Base-by-base conservation (phyloP, 2,797 vertebrate genomes). In the Bradypus variegatus region DNA sequence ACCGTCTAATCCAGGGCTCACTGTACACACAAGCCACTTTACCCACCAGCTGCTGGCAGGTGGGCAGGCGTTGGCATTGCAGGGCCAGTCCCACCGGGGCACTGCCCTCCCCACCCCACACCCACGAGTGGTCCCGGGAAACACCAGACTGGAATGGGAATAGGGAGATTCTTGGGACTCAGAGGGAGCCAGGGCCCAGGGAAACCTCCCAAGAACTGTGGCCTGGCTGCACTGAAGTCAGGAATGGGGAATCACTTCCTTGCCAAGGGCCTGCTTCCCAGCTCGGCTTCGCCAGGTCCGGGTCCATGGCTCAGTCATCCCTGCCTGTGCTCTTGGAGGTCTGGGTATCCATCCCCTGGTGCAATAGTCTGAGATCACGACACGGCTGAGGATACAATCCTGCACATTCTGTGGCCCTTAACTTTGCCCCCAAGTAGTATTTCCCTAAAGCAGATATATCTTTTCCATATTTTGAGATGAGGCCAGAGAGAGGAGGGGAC, bases 1-100 rank as follows among this genome's bases (percentile, higher is more conserved):
- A 95, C 70, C 15, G 70, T 94, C 96, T 93, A 93, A 95, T 96
- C 96, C 86, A 41, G 50, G 90, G 82, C 91, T 90, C 91, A 53
- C 45, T 3, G 91, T 80, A 93, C 72, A 31, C 16, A 1, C 36
- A 45, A 80, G 95, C 95, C 95, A 94, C 19, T 60, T 94, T 94
- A 96, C 62, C 96, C 62, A 90, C 78, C 86, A 84, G 92, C 23
- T 86, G 89, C 92, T 23, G 84, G 81, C 18, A 3, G 58, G 88
- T 38, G 1, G 80, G 50, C 38, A 64, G 67, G 16, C 3, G 78
- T 58, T 64, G 93, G 16, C 0, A 0, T 8, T 48, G 64, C 77
- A 73, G 81, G 87, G 92, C 86, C 29, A 31, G 16, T 11, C 65
- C 50, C 65, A 4, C 0, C 0, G 0, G 48, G 75, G 80, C 75